These are phyloP conservation scores for Trissolcus brochymenae DNA, from an alignment of 2,888 invertebrate genomes.

Conservation along the genomic window DNA sequence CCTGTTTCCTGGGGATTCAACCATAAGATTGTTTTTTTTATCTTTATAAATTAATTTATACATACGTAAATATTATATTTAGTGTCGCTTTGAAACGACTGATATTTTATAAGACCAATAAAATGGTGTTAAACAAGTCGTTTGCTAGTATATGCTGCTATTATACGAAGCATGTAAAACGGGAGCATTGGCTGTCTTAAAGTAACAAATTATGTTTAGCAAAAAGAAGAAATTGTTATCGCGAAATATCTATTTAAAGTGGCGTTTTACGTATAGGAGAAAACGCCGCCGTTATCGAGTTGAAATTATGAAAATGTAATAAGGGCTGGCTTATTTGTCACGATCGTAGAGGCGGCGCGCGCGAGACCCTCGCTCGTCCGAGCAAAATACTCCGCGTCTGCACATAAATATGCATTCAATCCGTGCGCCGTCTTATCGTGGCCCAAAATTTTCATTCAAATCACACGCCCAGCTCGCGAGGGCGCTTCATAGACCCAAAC, in stretches of 20 bases:
- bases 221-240: constrained; percentile 11
- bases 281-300: constrained; percentile 26
- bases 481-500: constrained; percentile 40
- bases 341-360: constrained; percentile 13
- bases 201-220: not conserved
- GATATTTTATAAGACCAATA: too few species aligned
- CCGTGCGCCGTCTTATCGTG: constrained; percentile 37
- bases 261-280: constrained; percentile 32
- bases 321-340: constrained; percentile 39
- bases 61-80: too few species aligned
- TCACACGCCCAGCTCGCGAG: constrained; percentile 24
- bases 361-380: constrained; percentile 9
- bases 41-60: too few species aligned
- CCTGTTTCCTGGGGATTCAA: too few species aligned
- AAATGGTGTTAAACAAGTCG: too few species aligned
- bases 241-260: constrained; percentile 32
- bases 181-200: too few species aligned
- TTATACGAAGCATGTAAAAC: too few species aligned
- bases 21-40: too few species aligned
- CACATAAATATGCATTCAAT: constrained; percentile 53
- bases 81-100: too few species aligned
- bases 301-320: constrained; percentile 46
- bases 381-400: not conserved
- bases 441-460: constrained; percentile 46
- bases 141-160: too few species aligned